Conservation (phyloP, 2,113 vertebrate species). For the Pseudopodoces humilis region DNA sequence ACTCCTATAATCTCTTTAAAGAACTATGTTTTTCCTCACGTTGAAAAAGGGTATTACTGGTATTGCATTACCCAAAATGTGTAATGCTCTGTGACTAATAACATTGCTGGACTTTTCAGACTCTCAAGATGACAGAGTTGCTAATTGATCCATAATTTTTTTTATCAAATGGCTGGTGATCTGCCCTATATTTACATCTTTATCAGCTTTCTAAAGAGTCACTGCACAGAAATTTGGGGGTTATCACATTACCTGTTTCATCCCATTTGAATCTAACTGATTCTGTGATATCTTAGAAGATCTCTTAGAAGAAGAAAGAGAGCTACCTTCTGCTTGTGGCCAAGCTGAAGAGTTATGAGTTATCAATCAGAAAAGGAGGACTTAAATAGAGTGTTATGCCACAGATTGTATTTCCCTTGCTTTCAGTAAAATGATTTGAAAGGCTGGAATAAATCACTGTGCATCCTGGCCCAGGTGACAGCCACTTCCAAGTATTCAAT, state of each 20-base stretch:
- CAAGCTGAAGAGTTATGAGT: background rate
- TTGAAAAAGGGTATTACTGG: background rate
- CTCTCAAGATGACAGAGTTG: background rate
- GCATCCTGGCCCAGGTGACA: background rate
- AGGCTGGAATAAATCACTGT: background rate
- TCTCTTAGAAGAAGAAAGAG: background rate
- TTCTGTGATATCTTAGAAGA: background rate
- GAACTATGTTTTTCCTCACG: background rate
- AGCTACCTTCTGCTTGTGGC: background rate
- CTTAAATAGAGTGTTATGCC: background rate
- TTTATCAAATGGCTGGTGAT: background rate
- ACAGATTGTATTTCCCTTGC: background rate
- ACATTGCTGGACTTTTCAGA: background rate
- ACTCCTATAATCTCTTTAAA: background rate
- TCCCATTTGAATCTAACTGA: background rate
- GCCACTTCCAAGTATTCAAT: background rate
- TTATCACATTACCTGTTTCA: background rate
- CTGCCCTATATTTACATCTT: background rate
- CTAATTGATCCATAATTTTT: background rate
- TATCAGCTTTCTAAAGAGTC: background rate
- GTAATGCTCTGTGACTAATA: background rate
- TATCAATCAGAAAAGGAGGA: background rate
- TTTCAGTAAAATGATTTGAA: background rate
- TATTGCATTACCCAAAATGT: background rate
- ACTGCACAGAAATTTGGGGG: background rate